phyloP scores from a whole-genome alignment of 2,113 vertebrate genomes.

The Tenebrosternarchus preto region DNA sequence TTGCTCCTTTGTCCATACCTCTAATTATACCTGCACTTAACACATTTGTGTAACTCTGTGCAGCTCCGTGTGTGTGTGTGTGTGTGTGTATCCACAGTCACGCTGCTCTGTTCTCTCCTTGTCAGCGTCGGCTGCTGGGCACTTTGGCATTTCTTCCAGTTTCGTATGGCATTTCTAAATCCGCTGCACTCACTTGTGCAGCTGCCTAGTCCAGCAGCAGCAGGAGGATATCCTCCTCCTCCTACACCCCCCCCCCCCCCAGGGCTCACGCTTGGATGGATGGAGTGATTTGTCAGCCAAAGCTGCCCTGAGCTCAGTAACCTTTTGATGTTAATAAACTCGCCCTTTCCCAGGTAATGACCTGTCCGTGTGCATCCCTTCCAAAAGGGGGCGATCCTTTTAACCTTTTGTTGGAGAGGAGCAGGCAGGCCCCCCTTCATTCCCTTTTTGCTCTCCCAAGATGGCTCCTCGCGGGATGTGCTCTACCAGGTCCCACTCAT shows the following conservation, averaged over 20 bases:
- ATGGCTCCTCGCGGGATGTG: not conserved
- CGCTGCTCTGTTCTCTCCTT: not conserved
- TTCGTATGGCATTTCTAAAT: conserved; percentile 54
- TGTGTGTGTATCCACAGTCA: not conserved
- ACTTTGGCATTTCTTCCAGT: conserved; percentile 49
- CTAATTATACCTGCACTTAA: too few species aligned
- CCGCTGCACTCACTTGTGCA: conserved; percentile 4
- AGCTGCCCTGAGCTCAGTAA: conserved; percentile 49
- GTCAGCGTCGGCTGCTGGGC: conserved; percentile 32
- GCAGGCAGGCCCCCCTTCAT: conserved; percentile 30
- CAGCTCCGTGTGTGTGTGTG: not conserved
- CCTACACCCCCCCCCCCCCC: conserved; percentile 13
- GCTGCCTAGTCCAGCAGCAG: not conserved
- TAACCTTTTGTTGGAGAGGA: conserved; percentile 57
- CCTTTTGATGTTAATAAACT: conserved; percentile 64
- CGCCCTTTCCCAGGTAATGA: conserved; percentile 62
- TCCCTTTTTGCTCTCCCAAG: conserved; percentile 36
- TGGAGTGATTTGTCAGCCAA: conserved; percentile 55
- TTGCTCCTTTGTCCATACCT: too few species aligned
- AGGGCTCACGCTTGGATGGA: conserved; percentile 27
- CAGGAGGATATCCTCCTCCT: conserved; percentile 32
- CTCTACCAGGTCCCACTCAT: too few species aligned
- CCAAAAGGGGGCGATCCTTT: conserved; percentile 46
- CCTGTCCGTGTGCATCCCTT: conserved; percentile 53
- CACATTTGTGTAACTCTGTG: not conserved